Evolutionary conservation across 2,888 invertebrate genomes (phyloP).

Genomic region (Acronicta leporina): DNA sequence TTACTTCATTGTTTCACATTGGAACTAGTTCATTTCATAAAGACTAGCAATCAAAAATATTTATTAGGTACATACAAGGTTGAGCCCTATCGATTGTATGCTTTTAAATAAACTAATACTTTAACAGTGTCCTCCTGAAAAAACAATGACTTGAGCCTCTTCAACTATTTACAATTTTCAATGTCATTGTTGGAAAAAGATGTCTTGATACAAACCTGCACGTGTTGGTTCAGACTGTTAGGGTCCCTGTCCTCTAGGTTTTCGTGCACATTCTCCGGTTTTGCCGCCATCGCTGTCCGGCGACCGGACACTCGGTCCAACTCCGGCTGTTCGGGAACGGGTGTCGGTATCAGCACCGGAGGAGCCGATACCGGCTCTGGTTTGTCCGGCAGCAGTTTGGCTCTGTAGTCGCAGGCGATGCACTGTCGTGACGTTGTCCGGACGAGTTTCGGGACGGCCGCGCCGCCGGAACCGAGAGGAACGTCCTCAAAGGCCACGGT

Average conservation of each 20-base stretch:
- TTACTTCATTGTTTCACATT: background rate
- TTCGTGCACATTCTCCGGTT: constrained; percentile 79
- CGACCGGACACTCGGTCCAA: constrained; percentile 17
- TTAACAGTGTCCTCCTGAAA: background rate
- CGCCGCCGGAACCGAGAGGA: constrained; percentile 71
- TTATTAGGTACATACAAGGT: constrained; percentile 13
- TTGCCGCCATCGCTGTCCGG: constrained; percentile 66
- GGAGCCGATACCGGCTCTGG: constrained; percentile 68
- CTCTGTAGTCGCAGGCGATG: constrained; percentile 70
- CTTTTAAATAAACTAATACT: background rate
- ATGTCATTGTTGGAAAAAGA: no score
- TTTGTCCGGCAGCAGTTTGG: constrained; percentile 70
- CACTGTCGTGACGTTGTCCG: constrained; percentile 72
- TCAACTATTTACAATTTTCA: constrained; percentile 3
- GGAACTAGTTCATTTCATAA: no score
- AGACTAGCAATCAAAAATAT: background rate
- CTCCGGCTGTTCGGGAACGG: constrained; percentile 37
- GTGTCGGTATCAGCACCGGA: constrained; percentile 54
- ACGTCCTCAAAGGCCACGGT: constrained; percentile 80
- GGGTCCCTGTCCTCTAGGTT: constrained; percentile 92
- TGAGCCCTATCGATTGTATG: constrained; percentile 12
- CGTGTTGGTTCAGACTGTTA: constrained; percentile 91
- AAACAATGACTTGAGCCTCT: background rate
- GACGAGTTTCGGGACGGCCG: constrained; percentile 65
- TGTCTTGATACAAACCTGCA: constrained; percentile 91